Evolutionary conservation across 2,888 invertebrate genomes (phyloP).

Genomic region (Epinotia nisella): DNA sequence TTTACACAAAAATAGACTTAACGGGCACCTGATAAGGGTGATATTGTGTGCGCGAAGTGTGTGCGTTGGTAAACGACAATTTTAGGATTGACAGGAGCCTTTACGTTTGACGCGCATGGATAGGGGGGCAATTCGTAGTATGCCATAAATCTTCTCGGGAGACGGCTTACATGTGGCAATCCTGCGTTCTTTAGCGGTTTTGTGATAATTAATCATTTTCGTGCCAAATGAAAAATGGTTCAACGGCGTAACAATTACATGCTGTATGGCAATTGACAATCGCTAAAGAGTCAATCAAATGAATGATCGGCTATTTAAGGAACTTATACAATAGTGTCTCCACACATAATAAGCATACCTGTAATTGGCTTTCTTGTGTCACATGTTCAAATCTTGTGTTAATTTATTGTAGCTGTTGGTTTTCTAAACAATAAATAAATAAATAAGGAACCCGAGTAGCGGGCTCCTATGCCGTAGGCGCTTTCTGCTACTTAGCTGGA

Average conservation of each 20-base stretch:
- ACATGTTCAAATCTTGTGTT: no score
- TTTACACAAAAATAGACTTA: conserved; percentile 7
- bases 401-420: no score
- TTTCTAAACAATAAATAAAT: no score
- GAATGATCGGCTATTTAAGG: no score
- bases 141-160: conserved; percentile 73
- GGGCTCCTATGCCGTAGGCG: no score
- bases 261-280: no score
- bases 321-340: no score
- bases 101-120: conserved; percentile 68
- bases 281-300: no score
- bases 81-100: conserved; percentile 75
- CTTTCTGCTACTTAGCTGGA: no score
- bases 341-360: no score
- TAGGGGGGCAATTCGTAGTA: conserved; percentile 63
- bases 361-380: no score
- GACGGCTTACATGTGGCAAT: conserved; percentile 39
- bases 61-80: conserved; percentile 61
- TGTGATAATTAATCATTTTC: conserved; percentile 20
- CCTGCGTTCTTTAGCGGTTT: conserved; percentile 14
- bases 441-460: no score
- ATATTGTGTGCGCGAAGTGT: conserved; percentile 18
- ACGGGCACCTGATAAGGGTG: background rate
- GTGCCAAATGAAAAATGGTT: background rate
- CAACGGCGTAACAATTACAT: background rate